phyloP scores from a whole-genome alignment of 2,113 vertebrate species.

The Melanostigma gelatinosum region DNA sequence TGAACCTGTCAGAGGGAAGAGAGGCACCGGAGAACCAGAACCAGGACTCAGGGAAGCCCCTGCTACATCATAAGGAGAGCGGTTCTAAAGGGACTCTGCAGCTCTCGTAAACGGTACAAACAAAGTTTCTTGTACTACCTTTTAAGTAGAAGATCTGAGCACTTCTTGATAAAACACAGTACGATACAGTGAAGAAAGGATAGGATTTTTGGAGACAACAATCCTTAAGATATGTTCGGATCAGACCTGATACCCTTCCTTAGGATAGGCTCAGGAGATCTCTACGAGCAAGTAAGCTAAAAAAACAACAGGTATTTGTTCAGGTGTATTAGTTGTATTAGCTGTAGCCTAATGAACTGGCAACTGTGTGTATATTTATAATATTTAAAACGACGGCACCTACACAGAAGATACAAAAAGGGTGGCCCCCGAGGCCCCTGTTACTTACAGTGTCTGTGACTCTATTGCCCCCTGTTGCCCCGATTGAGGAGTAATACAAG shows the following conservation, averaged over 20 bases:
- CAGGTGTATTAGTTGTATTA: background rate
- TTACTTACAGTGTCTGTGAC: constrained; percentile 68
- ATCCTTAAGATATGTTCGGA: background rate
- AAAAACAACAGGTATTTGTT: background rate
- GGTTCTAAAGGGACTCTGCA: no score
- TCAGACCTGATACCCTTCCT: background rate
- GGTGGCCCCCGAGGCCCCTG: constrained; percentile 1
- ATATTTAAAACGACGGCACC: constrained; percentile 1
- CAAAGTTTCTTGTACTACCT: background rate
- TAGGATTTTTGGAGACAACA: background rate
- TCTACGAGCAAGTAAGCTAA: background rate
- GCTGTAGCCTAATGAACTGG: background rate
- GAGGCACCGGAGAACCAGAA: no score
- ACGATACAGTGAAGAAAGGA: background rate
- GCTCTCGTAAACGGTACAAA: no score
- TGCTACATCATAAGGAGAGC: no score
- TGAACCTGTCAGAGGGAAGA: no score
- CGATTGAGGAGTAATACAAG: constrained; percentile 73
- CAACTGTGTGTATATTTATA: background rate
- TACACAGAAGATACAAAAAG: constrained; percentile 11
- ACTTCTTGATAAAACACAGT: background rate
- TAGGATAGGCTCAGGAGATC: background rate
- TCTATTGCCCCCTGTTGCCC: constrained; percentile 71
- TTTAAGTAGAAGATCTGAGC: background rate
- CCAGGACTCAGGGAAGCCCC: no score